Evolutionary conservation across 1,140 invertebrate genomes (phyloP).

Genomic region (Drosophila punjabiensis): DNA sequence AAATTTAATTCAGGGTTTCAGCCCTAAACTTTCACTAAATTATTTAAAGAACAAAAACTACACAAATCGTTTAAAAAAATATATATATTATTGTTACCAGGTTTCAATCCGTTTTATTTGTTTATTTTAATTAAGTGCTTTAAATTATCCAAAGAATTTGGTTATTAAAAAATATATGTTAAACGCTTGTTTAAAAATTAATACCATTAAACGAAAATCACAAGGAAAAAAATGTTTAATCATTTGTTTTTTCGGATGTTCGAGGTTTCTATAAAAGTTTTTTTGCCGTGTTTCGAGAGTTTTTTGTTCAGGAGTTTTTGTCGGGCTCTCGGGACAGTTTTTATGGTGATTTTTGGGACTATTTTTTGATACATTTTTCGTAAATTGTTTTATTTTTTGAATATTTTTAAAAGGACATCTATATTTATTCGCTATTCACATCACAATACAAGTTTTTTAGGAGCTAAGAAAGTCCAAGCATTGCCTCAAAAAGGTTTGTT

Average conservation of each 20-base stretch:
- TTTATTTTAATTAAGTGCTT: background rate
- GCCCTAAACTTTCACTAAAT: too few relatives aligned
- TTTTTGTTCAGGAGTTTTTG: background rate
- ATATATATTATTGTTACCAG: background rate
- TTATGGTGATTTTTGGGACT: background rate
- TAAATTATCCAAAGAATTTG: background rate
- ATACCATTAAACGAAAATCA: background rate
- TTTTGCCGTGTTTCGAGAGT: background rate
- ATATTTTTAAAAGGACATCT: background rate
- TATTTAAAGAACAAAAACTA: background rate
- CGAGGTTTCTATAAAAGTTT: background rate
- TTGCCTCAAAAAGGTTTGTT: background rate
- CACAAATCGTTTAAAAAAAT: background rate
- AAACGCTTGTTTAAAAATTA: background rate
- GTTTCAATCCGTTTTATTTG: background rate
- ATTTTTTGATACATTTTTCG: background rate
- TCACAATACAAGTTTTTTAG: background rate
- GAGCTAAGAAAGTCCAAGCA: rapidly evolving
- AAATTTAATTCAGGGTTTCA: background rate
- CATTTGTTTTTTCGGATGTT: background rate
- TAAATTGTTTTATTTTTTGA: background rate
- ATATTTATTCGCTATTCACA: background rate
- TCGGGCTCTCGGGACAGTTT: background rate
- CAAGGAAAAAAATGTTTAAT: background rate
- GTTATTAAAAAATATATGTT: too few relatives aligned